These are phyloP conservation scores for Thereva nobilitata DNA, from an alignment of 2,888 invertebrate genomes.

Conservation along the genomic window DNA sequence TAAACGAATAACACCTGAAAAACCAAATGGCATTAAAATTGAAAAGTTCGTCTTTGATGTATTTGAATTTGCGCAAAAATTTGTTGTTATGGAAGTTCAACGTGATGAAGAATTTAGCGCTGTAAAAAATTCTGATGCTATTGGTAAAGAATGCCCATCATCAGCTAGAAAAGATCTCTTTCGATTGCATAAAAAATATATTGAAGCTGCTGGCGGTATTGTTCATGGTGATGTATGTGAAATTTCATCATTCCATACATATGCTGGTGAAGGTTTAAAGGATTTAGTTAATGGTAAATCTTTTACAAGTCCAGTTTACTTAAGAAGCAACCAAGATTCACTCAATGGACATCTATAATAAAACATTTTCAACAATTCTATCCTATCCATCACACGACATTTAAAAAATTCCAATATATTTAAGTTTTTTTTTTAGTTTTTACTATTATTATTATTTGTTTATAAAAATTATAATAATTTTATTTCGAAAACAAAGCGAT, in stretches of 20 bases:
- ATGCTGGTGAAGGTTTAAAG: conserved; percentile 84
- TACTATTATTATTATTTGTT: background rate
- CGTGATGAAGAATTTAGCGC: conserved; percentile 96
- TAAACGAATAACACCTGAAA: conserved; percentile 71
- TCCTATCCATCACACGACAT: conserved; percentile 15
- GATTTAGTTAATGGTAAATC: conserved; percentile 68
- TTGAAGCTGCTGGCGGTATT: conserved; percentile 79
- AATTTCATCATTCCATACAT: conserved; percentile 88
- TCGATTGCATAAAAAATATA: conserved; percentile 75
- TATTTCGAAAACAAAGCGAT: too few species aligned
- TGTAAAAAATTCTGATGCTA: conserved; percentile 89
- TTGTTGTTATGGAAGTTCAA: conserved; percentile 90
- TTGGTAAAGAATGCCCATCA: conserved; percentile 86
- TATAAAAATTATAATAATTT: too few species aligned
- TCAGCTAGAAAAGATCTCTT: conserved; percentile 82
- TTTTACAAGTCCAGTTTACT: conserved; percentile 69
- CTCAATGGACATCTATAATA: conserved; percentile 52
- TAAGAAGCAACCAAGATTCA: conserved; percentile 59
- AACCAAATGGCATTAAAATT: conserved; percentile 95
- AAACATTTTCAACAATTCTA: conserved; percentile 13
- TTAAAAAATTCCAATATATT: conserved; percentile 23
- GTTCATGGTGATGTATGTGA: conserved; percentile 75
- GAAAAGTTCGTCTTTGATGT: conserved; percentile 99
- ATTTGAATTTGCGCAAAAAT: conserved; percentile 88
- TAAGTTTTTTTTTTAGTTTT: conserved; percentile 16